Evolutionary conservation across 2,888 invertebrate genomes (phyloP).

Genomic region (Carcina quercana): DNA sequence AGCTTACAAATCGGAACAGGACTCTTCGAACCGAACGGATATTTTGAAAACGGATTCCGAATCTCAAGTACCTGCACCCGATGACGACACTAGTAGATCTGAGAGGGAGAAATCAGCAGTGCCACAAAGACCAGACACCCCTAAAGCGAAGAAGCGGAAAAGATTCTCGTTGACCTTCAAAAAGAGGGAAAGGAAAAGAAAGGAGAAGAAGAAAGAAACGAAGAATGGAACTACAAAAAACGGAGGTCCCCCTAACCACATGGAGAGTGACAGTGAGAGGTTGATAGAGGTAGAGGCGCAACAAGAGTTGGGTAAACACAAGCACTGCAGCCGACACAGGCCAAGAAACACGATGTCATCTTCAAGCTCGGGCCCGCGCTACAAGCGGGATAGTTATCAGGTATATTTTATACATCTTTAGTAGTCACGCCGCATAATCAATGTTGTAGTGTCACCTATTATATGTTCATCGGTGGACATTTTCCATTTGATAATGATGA

Average conservation of each 20-base stretch:
- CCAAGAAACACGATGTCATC: slow-evolving; percentile 59
- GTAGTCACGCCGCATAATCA: too few species aligned
- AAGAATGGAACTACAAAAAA: slow-evolving; percentile 52
- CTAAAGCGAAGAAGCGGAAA: slow-evolving; percentile 64
- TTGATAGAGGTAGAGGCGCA: slow-evolving; percentile 53
- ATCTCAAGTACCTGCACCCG: slow-evolving; percentile 51
- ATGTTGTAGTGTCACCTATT: too few species aligned
- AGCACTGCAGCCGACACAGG: slow-evolving; percentile 50
- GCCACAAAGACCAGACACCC: slow-evolving; percentile 56
- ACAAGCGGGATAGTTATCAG: slow-evolving; percentile 72
- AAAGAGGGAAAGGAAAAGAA: slow-evolving; percentile 61
- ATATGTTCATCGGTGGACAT: too few species aligned
- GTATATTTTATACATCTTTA: too few species aligned
- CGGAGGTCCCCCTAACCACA: slow-evolving; percentile 39
- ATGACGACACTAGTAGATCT: slow-evolving; percentile 64
- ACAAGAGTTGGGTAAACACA: slow-evolving; percentile 40
- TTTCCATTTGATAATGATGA: too few species aligned
- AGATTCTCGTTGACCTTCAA: slow-evolving; percentile 64
- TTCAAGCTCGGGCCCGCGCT: slow-evolving; percentile 65
- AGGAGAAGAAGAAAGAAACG: slow-evolving; percentile 55
- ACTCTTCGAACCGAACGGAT: slow-evolving; percentile 59
- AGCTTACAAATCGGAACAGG: slow-evolving; percentile 56
- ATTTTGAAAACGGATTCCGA: slow-evolving; percentile 62
- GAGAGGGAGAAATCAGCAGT: slow-evolving; percentile 57
- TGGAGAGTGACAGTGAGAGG: slow-evolving; percentile 63